A percentile compares a stretch with the other conserved stretches of the same genome.
Conservation (phyloP, 2,888 invertebrate genomes). For the Frankliniella fusca region DNA sequence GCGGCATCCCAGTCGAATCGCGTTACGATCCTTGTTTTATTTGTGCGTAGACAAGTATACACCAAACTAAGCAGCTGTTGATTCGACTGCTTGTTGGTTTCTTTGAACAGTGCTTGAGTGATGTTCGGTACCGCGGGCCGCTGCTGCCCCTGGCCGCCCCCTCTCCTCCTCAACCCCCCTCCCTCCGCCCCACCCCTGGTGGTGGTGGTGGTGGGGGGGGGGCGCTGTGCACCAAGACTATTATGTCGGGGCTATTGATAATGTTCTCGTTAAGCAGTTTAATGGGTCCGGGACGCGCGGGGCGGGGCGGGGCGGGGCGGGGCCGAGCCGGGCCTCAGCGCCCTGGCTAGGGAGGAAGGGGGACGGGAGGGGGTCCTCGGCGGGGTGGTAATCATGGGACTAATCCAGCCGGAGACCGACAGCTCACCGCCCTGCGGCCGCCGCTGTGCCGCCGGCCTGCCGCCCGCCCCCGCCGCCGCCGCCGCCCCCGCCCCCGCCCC, state of each 20-base stretch:
- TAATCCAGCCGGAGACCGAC: background rate
- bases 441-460: background rate
- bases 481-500: background rate
- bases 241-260: slow-evolving; percentile 12
- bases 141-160: background rate
- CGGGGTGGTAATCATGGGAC: background rate
- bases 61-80: too few species aligned
- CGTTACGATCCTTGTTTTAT: too few species aligned
- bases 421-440: background rate
- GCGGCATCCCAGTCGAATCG: too few species aligned
- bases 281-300: background rate
- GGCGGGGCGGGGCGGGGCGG: background rate
- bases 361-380: too few species aligned
- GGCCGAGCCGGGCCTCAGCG: too few species aligned
- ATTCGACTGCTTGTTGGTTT: too few species aligned
- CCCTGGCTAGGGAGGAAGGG: too few species aligned
- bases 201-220: too few species aligned
- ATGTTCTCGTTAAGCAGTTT: slow-evolving; percentile 4
- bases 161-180: background rate
- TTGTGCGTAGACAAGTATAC: too few species aligned
- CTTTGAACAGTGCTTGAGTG: background rate
- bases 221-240: background rate
- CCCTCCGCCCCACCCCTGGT: background rate
- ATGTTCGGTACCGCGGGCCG: background rate
- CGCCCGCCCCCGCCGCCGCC: background rate